phyloP scores from a whole-genome alignment of 2,888 invertebrate species.

The Sesamia inferens region DNA sequence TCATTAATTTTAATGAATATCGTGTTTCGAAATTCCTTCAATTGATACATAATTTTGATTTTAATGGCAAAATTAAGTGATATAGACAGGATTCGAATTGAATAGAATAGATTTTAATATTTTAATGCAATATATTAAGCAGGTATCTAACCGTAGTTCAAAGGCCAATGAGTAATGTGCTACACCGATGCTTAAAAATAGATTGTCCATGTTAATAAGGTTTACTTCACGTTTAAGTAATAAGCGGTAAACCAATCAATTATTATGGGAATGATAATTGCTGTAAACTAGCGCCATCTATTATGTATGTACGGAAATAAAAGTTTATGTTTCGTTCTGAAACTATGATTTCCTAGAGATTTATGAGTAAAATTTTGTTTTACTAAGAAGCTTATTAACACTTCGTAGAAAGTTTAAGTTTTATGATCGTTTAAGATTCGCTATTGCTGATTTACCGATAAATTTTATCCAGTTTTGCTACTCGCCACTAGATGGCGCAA shows the following conservation, averaged over 20 bases:
- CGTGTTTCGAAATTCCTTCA: conserved; percentile 3
- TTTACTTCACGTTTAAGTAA: conserved; percentile 8
- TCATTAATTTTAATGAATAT: conserved; percentile 38
- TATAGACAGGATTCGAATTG: not conserved
- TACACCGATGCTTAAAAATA: conserved; percentile 23
- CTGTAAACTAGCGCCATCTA: conserved; percentile 62
- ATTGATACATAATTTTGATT: conserved; percentile 29
- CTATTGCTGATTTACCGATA: conserved; percentile 37
- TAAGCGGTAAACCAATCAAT: conserved; percentile 17
- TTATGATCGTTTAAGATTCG: not conserved
- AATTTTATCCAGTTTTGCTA: conserved; percentile 71
- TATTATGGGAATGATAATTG: conserved; percentile 13
- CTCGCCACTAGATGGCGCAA: conserved; percentile 82
- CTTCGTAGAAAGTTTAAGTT: not conserved
- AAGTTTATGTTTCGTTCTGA: not conserved
- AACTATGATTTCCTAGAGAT: not conserved
- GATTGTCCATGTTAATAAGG: conserved; percentile 17
- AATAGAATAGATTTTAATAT: conserved; percentile 3
- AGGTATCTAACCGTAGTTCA: not conserved
- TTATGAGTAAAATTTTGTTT: not conserved
- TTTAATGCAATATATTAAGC: not conserved
- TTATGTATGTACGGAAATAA: conserved; percentile 25
- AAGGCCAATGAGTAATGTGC: conserved; percentile 1
- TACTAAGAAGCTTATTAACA: accelerated
- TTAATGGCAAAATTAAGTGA: conserved; percentile 10